phyloP scores from a whole-genome alignment of 2,113 vertebrate species.

The Cottus gobio region DNA sequence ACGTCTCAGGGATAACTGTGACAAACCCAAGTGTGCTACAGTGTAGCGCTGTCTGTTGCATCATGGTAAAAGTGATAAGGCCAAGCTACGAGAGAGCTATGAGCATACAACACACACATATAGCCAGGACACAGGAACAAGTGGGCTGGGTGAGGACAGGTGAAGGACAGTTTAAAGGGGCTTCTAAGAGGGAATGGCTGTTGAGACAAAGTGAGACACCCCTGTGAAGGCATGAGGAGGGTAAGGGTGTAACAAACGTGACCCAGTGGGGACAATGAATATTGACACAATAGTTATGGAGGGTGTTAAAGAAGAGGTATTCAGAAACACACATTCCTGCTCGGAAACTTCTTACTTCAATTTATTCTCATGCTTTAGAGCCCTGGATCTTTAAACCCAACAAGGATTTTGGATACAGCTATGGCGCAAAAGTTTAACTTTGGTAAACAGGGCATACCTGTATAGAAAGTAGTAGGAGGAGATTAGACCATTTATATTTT shows the following conservation, averaged over 20 bases:
- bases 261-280: not conserved
- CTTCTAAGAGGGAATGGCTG: not conserved
- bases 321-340: not conserved
- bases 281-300: not conserved
- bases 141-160: conserved; percentile 1
- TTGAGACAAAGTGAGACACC: not conserved
- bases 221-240: not conserved
- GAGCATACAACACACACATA: conserved; percentile 4
- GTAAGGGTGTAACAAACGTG: not conserved
- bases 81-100: conserved; percentile 9
- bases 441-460: not conserved
- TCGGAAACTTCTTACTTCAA: not conserved
- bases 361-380: not conserved
- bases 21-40: too few relatives aligned
- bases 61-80: conserved; percentile 57
- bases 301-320: not conserved
- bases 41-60: conserved; percentile 3
- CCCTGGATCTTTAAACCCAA: not conserved
- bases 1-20: not conserved
- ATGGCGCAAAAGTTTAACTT: not conserved
- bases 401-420: not conserved
- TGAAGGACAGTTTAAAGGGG: conserved; percentile 16
- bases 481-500: not conserved
- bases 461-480: not conserved
- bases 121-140: conserved; percentile 11